Evolutionary conservation across 1,140 invertebrate species (phyloP), one percentile per base, ranked within the genome.

Genomic region (Oryzaephilus surinamensis): DNA sequence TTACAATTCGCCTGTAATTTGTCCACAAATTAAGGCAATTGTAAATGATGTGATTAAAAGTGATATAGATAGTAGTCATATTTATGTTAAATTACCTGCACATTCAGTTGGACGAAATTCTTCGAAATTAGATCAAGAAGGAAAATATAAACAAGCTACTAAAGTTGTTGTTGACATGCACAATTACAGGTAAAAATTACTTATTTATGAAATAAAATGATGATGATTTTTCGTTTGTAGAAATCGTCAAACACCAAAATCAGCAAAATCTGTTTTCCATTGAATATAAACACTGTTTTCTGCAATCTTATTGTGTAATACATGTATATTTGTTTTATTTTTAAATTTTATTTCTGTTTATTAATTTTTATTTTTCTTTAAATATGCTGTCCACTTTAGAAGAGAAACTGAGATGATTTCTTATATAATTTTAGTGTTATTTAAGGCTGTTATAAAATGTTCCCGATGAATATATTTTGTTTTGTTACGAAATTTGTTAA

Each of bases 181-280:
- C 36, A 57, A 60, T 52, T 66, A 76, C 67, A 57, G 51, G 56
- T 57, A 38, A 52, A 37, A 18, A 23, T 28, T 33, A 15, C 4
- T 35, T 13, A 13, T 16, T 30, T 16, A 35, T 35, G 19, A 35
- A 11, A 16, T 2, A 35, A 14, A 12, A 12, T 14, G 4, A 4
- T 10, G 32, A 23, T 23, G 6, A n/a, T n/a, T 23, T 23, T 7
- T 7, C 6, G 21, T 12, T 31, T 31, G 11, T 15, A 31, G 29
- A 16, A 31, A 31, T 12, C 29, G 29, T 8, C 29, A 31, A 14
- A 16, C 15, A 12, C 29, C 29, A 31, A 31, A 31, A 8, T 31
- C 54, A 63, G 61, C 50, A 77, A 78, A 41, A 76, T 57, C 19
- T 71, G 53, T 41, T 69, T 60, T 34, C 65, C 64, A 6, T 70